phyloP scores from a whole-genome alignment of 2,797 vertebrate genomes.

The Labroides dimidiatus region DNA sequence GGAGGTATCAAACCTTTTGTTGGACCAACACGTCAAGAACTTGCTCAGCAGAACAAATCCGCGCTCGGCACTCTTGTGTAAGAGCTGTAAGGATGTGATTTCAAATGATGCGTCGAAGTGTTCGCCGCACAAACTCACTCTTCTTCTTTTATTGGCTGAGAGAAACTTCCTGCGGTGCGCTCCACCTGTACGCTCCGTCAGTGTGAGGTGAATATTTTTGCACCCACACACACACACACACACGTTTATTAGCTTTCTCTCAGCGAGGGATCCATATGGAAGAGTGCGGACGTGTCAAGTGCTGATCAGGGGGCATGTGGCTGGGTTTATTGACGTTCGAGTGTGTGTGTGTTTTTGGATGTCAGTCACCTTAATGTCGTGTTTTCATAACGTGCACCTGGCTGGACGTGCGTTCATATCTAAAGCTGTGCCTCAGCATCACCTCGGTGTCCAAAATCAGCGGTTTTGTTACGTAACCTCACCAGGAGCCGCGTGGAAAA shows the following conservation, averaged over 20 bases:
- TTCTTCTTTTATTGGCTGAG: constrained; percentile 30
- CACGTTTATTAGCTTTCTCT: constrained; percentile 33
- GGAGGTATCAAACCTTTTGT: too few relatives aligned
- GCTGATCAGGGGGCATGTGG: constrained; percentile 26
- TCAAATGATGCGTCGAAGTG: too few relatives aligned
- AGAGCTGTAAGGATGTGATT: too few relatives aligned
- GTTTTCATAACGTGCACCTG: constrained; percentile 60
- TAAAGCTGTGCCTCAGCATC: constrained; percentile 8
- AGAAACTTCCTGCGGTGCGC: constrained; percentile 27
- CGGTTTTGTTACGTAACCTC: constrained; percentile 54
- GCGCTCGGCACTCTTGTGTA: too few relatives aligned
- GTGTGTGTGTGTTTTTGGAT: constrained; percentile 57
- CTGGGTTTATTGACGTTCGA: constrained; percentile 45
- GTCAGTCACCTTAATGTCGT: constrained; percentile 50
- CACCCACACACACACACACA: constrained; percentile 7
- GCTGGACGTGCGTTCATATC: constrained; percentile 25
- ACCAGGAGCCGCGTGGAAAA: constrained; percentile 57
- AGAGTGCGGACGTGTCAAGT: constrained; percentile 19
- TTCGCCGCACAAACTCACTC: too few relatives aligned
- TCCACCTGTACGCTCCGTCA: constrained; percentile 40
- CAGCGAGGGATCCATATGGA: constrained; percentile 36
- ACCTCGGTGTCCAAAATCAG: constrained; percentile 4
- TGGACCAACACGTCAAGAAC: too few relatives aligned
- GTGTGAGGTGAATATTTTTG: constrained; percentile 17
- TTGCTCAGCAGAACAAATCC: too few relatives aligned